These are phyloP conservation scores for Forbesichthys agassizii DNA, from an alignment of 2,113 vertebrate species.

Conservation along the genomic window DNA sequence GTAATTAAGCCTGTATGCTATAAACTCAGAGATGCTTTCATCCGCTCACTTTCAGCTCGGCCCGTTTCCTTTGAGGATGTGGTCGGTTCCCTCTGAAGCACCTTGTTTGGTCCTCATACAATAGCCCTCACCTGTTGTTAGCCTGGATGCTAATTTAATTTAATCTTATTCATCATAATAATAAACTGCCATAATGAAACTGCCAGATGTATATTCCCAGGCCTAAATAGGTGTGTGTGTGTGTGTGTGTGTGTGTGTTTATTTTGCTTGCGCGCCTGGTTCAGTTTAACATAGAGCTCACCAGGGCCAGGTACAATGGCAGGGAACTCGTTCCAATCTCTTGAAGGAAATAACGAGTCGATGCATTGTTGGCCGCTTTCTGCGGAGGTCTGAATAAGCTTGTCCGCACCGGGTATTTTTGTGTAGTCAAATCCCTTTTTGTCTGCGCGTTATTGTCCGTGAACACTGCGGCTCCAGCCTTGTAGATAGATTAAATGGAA, in stretches of 20 bases:
- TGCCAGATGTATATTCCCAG: constrained; percentile 4
- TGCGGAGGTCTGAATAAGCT: constrained; percentile 32
- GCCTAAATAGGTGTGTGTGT: constrained; percentile 7
- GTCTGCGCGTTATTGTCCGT: constrained; percentile 68
- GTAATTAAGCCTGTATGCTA: constrained; percentile 41
- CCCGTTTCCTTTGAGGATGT: constrained; percentile 31
- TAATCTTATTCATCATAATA: constrained; percentile 24
- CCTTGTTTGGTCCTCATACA: constrained; percentile 30
- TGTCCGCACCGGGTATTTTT: constrained; percentile 45
- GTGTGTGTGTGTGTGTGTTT: constrained; percentile 16
- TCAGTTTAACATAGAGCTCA: constrained; percentile 41
- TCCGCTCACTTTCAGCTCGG: constrained; percentile 37
- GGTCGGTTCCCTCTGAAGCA: constrained; percentile 44
- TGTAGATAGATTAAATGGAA: constrained; percentile 70
- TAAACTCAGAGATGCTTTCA: constrained; percentile 46
- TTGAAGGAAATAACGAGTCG: constrained; percentile 25
- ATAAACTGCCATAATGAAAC: constrained; percentile 27
- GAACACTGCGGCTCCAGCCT: constrained; percentile 48
- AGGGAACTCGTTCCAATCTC: constrained; percentile 34
- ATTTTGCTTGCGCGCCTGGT: constrained; percentile 39
- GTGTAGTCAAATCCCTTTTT: constrained; percentile 64
- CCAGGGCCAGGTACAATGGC: constrained; percentile 20
- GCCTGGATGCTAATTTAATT: constrained; percentile 55
- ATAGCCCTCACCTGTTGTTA: constrained; percentile 52
- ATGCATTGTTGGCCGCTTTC: constrained; percentile 43